Evolutionary conservation across 2,888 invertebrate genomes (phyloP), one percentile per base, ranked within the genome.

Genomic region (Eilema sororculum): DNA sequence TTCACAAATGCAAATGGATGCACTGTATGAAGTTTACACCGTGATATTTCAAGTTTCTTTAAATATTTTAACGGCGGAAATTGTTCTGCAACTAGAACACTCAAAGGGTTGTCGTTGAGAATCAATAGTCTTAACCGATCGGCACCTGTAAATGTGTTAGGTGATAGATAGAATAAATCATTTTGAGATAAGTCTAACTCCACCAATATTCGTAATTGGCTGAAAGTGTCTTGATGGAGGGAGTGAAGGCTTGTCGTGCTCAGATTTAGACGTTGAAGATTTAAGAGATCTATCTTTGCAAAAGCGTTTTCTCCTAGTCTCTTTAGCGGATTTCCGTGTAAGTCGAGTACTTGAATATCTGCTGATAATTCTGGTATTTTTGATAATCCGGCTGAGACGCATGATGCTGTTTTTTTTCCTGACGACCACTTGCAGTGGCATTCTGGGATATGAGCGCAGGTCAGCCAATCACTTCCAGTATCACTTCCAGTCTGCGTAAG

Each of bases 351-450:
- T 97, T 97, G 86, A 94, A 96, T 94, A 24, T 95, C 95, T 70
- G 94, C 81, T 22, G 92, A 92, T 76, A 95, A 85, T 76, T 88
- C 87, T 57, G 98, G 98, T 46, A 98, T 95, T 67, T 96, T 95
- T 67, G 96, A 97, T 75, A 98, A 96, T 25, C 97, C 97, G 56
- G 97, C 97, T 75, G 97, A 96, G 72, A 97, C 96, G 91, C 98
- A 99, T 63, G 98, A 96, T 13, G 98, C 98, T 4, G 98, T 98
- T 90, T 98, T 98, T 91, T 98, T 98, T 68, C 98, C 98, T 62
- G 97, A 97, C 6, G 97, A 97, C 98, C 98, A 98, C 93, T 98
- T 98, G 96, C 98, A 98, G 83, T 97, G 96, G 90, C 98, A 98
- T 83, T 97, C 97, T 78, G 89, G 78, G 67, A 95, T 91, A 68